Evolutionary conservation across 2,113 vertebrate genomes (phyloP).

Genomic region (Pomatostomus ruficeps): DNA sequence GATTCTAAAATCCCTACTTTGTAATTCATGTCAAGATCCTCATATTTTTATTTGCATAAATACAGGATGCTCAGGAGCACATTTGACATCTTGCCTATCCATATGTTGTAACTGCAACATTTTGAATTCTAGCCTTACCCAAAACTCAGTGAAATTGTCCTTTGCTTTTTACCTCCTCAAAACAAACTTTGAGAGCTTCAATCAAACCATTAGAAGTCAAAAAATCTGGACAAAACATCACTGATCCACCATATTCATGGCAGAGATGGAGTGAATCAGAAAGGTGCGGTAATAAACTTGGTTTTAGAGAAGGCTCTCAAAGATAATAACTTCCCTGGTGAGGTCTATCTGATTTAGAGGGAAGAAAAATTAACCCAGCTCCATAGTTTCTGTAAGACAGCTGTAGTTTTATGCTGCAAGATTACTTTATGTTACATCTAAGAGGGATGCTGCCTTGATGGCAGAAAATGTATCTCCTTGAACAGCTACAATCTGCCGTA

Average conservation of each 20-base stretch:
- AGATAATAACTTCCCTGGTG: slow-evolving; percentile 58
- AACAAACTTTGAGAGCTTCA: background rate
- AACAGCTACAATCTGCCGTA: background rate
- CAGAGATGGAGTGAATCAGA: background rate
- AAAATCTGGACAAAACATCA: background rate
- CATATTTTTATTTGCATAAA: background rate
- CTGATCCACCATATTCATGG: background rate
- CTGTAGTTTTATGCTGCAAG: slow-evolving; percentile 1
- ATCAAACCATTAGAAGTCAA: background rate
- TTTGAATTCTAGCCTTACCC: background rate
- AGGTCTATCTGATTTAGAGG: background rate
- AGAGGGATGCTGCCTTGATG: background rate
- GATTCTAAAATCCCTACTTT: background rate
- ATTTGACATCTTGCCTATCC: background rate
- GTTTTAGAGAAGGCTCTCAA: slow-evolving; percentile 35
- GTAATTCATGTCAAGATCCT: background rate
- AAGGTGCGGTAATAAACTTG: background rate
- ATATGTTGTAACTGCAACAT: background rate
- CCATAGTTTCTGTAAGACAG: background rate
- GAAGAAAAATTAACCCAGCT: slow-evolving; percentile 34
- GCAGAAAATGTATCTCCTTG: background rate
- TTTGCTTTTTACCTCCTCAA: background rate
- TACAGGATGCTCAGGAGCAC: background rate
- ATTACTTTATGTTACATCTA: background rate
- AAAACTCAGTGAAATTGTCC: background rate